Conservation (phyloP, 2,888 invertebrate species). For the Eueremaeus valkanovi region DNA sequence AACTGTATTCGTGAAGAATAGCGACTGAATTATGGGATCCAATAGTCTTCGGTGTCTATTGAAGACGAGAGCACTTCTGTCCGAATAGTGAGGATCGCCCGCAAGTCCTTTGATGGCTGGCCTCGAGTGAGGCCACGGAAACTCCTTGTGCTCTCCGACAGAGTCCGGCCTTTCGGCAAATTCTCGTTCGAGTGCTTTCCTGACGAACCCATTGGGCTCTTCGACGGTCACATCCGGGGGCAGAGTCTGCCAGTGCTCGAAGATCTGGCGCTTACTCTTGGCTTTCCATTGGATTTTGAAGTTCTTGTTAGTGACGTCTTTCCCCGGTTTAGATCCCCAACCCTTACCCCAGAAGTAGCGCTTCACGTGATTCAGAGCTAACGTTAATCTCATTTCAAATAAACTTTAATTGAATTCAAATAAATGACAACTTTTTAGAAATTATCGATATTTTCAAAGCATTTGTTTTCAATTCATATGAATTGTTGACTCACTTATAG, state of each 20-base stretch:
- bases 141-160: not conserved
- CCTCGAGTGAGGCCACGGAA: conserved; percentile 38
- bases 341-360: conserved; percentile 37
- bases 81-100: conserved; percentile 39
- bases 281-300: conserved; percentile 38
- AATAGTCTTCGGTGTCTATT: conserved; percentile 25
- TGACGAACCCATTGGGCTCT: conserved; percentile 35
- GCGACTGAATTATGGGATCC: conserved; percentile 41
- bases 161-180: not conserved
- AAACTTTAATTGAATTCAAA: no score
- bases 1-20: conserved; percentile 41
- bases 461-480: no score
- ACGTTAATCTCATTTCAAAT: conserved; percentile 37
- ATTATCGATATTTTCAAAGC: no score
- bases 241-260: conserved; percentile 16
- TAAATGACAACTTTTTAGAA: no score
- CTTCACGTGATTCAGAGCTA: conserved; percentile 7
- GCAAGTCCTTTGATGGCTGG: conserved; percentile 36
- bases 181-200: not conserved
- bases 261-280: conserved; percentile 13
- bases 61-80: conserved; percentile 26
- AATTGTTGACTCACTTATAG: no score
- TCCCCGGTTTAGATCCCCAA: conserved; percentile 39
- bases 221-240: conserved; percentile 24
- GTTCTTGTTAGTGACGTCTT: not conserved